A percentile compares a stretch with the other conserved stretches of the same genome.
Evolutionary conservation across 1,140 invertebrate species (phyloP).

Genomic region (Luehdorfia chinensis): DNA sequence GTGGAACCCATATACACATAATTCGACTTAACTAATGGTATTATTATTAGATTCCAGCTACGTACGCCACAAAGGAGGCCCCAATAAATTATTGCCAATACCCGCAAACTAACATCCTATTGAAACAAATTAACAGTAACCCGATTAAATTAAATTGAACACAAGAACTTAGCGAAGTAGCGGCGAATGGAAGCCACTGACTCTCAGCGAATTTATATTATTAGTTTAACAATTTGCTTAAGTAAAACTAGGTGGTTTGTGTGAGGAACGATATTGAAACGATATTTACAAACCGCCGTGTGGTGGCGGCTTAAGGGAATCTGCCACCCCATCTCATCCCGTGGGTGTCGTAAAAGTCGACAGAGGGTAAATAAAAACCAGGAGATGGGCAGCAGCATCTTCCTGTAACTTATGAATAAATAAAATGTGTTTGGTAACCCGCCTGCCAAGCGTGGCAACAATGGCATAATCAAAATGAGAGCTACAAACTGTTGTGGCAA

Average conservation of each 20-base stretch:
- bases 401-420: no score
- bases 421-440: no score
- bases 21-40: constrained; percentile 15
- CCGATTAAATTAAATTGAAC: constrained; percentile 41
- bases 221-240: constrained; percentile 40
- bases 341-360: no score
- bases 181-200: constrained; percentile 32
- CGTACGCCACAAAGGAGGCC: constrained; percentile 20
- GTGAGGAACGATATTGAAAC: no score
- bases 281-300: no score
- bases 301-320: no score
- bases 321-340: no score
- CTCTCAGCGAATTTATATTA: constrained; percentile 41
- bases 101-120: constrained; percentile 22
- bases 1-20: neutral
- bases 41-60: constrained; percentile 24
- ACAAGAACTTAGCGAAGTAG: constrained; percentile 29
- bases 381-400: no score
- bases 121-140: constrained; percentile 37
- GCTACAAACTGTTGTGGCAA: no score
- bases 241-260: constrained; percentile 24
- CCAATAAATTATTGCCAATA: constrained; percentile 25
- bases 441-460: no score
- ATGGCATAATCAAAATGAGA: no score
- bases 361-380: no score